Evolutionary conservation across 2,113 vertebrate species (phyloP).

Genomic region (Alces alces): DNA sequence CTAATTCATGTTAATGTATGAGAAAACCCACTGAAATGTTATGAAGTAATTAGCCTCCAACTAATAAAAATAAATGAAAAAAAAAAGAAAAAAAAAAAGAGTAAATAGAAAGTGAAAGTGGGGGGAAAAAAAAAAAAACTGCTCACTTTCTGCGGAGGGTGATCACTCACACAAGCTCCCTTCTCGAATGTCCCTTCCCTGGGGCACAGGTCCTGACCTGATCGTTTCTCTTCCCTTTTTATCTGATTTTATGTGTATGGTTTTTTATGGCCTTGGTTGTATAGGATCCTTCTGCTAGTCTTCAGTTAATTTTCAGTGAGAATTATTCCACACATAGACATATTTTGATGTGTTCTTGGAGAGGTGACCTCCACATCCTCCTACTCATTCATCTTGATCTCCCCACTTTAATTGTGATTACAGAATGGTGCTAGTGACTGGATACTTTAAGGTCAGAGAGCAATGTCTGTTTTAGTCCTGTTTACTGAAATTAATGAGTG

Average conservation of each 20-base stretch:
- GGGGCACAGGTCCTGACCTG: background rate
- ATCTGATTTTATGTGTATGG: background rate
- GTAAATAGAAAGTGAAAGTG: no score
- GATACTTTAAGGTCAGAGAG: background rate
- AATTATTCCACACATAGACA: background rate
- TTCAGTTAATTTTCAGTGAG: background rate
- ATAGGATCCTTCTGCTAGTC: background rate
- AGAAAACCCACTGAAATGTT: no score
- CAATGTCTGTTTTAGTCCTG: background rate
- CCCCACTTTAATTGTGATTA: background rate
- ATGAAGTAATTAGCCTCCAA: no score
- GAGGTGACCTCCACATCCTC: background rate
- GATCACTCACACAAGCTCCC: background rate
- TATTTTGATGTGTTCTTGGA: background rate
- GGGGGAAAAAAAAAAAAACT: no score
- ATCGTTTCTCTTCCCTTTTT: background rate
- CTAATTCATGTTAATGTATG: no score
- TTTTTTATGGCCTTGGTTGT: background rate
- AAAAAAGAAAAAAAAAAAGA: no score
- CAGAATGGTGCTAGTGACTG: background rate
- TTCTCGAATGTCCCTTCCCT: background rate
- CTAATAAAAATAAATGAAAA: no score
- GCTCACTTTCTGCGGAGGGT: background rate
- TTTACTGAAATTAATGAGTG: background rate
- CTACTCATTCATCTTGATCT: background rate